phyloP scores from a whole-genome alignment of 2,888 invertebrate species.

The Leptinotarsa peninsularis region DNA sequence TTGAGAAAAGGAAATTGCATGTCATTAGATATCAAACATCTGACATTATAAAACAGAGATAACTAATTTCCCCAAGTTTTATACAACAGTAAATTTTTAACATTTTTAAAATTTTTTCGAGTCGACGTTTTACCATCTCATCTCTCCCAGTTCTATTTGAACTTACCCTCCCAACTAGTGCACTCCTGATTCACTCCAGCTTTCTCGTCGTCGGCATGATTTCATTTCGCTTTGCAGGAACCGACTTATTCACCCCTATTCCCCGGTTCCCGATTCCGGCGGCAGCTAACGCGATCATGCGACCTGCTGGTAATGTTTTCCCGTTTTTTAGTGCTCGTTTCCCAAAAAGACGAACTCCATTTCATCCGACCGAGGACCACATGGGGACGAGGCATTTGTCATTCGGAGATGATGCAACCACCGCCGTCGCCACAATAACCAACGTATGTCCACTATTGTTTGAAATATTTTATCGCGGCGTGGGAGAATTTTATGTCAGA shows the following conservation, averaged over 20 bases:
- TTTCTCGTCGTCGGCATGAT: conserved; percentile 29
- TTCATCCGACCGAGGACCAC: conserved; percentile 62
- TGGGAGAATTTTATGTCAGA: conserved; percentile 32
- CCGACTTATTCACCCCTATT: conserved; percentile 48
- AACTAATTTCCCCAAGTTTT: too few species aligned
- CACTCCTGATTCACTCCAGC: conserved; percentile 17
- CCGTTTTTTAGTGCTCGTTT: conserved; percentile 62
- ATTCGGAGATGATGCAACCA: conserved; percentile 48
- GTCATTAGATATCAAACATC: too few species aligned
- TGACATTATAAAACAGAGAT: too few species aligned
- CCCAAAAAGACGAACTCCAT: conserved; percentile 60
- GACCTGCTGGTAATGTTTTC: conserved; percentile 67
- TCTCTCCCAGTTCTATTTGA: too few species aligned
- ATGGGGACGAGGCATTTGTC: conserved; percentile 63
- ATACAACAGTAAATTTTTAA: too few species aligned
- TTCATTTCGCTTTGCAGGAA: conserved; percentile 38
- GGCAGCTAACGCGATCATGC: conserved; percentile 66
- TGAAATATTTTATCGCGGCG: conserved; percentile 39
- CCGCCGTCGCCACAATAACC: conserved; percentile 51
- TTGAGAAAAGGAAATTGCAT: too few species aligned
- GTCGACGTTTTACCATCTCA: too few species aligned
- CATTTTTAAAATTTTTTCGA: too few species aligned
- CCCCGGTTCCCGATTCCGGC: conserved; percentile 61
- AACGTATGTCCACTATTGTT: conserved; percentile 58
- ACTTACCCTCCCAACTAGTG: too few species aligned